These are phyloP conservation scores for Lysandra coridon DNA, from an alignment of 2,888 invertebrate species.

Conservation along the genomic window DNA sequence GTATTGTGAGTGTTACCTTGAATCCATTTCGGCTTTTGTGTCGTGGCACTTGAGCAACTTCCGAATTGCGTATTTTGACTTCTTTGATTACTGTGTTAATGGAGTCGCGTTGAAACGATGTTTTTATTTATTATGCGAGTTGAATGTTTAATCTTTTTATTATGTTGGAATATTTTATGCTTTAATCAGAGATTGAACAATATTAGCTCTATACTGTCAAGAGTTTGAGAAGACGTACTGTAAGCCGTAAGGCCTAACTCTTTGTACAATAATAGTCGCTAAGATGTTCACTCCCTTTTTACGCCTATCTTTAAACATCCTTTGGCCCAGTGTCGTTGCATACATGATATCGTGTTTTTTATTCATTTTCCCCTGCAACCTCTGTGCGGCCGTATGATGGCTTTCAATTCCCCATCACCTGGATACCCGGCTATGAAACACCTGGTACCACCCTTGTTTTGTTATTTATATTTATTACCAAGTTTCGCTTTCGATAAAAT, in stretches of 20 bases:
- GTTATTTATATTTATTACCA: constrained; percentile 7
- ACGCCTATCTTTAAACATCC: constrained; percentile 20
- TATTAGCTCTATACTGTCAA: background rate
- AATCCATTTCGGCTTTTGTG: constrained; percentile 19
- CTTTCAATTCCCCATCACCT: constrained; percentile 1
- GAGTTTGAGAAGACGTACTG: background rate
- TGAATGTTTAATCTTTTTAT: background rate
- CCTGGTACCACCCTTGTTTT: background rate
- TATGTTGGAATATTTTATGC: background rate
- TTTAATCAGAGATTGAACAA: background rate
- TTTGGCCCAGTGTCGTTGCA: constrained; percentile 17
- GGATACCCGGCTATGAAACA: background rate
- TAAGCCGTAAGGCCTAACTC: background rate
- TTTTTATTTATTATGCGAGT: background rate
- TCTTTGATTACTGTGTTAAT: constrained; percentile 4
- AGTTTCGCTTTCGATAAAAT: background rate
- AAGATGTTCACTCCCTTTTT: constrained; percentile 28
- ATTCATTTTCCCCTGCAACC: constrained; percentile 1
- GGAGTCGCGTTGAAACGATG: background rate
- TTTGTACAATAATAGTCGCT: background rate
- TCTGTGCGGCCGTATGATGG: background rate
- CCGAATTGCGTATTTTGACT: constrained; percentile 1
- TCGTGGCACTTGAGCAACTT: background rate
- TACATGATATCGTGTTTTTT: constrained; percentile 14
- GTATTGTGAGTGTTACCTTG: constrained; percentile 21